A percentile compares a stretch with the other conserved stretches of the same genome.
These are phyloP conservation scores for Pteruthius melanotis DNA, from an alignment of 2,113 vertebrate species.

Conservation along the genomic window DNA sequence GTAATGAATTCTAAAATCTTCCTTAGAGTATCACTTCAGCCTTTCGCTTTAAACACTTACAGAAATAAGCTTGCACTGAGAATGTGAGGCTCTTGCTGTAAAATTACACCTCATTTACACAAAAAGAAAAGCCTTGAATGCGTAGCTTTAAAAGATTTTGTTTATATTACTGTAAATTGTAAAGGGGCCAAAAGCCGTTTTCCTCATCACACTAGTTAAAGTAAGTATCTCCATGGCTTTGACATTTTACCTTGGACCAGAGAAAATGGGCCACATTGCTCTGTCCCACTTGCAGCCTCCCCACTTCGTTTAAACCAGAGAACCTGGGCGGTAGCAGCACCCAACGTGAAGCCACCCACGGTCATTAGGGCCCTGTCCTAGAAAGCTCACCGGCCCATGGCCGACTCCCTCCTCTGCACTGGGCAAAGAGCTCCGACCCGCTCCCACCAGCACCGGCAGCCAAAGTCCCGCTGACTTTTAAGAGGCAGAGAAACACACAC, in stretches of 20 bases:
- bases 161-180: not conserved
- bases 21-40: not conserved
- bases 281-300: not conserved
- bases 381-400: accelerated
- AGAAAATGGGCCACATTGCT: not conserved
- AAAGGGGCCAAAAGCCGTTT: not conserved
- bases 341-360: accelerated
- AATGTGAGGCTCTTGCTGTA: not conserved
- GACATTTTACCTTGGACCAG: not conserved
- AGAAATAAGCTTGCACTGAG: not conserved
- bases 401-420: accelerated
- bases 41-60: not conserved
- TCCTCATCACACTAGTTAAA: not conserved
- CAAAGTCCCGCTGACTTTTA: not conserved
- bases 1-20: not conserved
- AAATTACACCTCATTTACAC: not conserved
- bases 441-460: accelerated
- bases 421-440: not conserved
- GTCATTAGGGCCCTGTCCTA: not conserved
- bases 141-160: not conserved
- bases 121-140: not conserved
- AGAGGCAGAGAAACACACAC: not conserved
- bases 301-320: not conserved
- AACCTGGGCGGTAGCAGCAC: accelerated
- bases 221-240: not conserved